Percentiles rank a stretch among this genome's conserved stretches.
Evolutionary conservation across 1,140 invertebrate genomes (phyloP).

Genomic region (Cherax destructor): DNA sequence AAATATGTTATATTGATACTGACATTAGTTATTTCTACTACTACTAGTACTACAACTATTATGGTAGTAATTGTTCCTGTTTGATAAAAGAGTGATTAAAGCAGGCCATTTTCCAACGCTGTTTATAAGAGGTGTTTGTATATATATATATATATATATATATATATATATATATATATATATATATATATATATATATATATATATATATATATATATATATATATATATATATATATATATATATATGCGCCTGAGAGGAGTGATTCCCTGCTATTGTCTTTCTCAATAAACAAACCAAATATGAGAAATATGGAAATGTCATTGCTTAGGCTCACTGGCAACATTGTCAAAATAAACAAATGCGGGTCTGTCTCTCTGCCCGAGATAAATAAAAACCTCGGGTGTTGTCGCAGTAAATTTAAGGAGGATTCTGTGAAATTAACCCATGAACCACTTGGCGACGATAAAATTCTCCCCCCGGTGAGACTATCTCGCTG

Average conservation of each 20-base stretch:
- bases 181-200: conserved; percentile 32
- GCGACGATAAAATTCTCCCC: conserved; percentile 50
- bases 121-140: not conserved
- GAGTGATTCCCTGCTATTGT: no score
- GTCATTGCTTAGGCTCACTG: not conserved
- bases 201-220: conserved; percentile 38
- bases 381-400: conserved; percentile 13
- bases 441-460: conserved; percentile 67
- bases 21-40: no score
- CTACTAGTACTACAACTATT: no score
- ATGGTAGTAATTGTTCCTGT: not conserved
- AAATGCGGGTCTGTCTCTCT: not conserved
- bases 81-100: not conserved
- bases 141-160: conserved; percentile 40
- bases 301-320: not conserved
- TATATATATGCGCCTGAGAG: conserved; percentile 14
- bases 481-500: conserved; percentile 47
- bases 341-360: not conserved
- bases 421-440: conserved; percentile 54
- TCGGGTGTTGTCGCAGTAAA: conserved; percentile 13
- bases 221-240: conserved; percentile 52
- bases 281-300: not conserved
- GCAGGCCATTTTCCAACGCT: not conserved
- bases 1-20: no score
- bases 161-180: conserved; percentile 38